Percentiles rank a stretch among this genome's conserved stretches.
Conservation (phyloP, 2,888 invertebrate genomes). For the Strigamia transsilvanica region DNA sequence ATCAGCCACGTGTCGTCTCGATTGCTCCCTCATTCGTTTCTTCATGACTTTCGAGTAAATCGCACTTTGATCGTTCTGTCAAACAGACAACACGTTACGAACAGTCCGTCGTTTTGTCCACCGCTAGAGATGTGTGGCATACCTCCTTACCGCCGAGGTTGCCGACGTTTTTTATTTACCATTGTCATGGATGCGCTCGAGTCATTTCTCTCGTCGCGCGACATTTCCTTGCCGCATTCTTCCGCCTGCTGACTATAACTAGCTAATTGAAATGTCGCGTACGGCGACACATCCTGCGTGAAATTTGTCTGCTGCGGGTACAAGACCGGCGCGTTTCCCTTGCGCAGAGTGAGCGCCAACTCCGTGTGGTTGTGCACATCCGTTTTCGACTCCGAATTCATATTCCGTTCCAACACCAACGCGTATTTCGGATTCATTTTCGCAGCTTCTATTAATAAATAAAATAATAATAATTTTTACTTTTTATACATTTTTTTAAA, state of each 20-base stretch:
- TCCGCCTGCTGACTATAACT: constrained; percentile 21
- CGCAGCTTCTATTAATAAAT: background rate
- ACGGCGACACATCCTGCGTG: constrained; percentile 52
- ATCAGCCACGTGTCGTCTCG: background rate
- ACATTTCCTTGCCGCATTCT: background rate
- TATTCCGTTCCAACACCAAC: constrained; percentile 34
- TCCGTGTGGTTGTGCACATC: constrained; percentile 22
- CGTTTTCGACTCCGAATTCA: constrained; percentile 11
- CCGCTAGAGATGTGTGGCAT: background rate
- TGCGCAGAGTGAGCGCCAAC: background rate
- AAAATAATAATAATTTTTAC: background rate
- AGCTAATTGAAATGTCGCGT: constrained; percentile 55
- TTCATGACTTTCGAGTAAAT: background rate
- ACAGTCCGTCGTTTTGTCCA: too few relatives aligned
- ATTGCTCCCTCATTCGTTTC: background rate
- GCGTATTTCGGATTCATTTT: constrained; percentile 53
- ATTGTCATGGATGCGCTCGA: constrained; percentile 16
- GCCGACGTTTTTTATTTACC: constrained; percentile 38
- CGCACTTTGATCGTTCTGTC: background rate
- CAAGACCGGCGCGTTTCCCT: background rate
- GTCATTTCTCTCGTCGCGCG: background rate
- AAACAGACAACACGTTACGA: too few relatives aligned
- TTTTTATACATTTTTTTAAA: background rate
- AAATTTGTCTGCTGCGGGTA: constrained; percentile 12
- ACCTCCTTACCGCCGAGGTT: constrained; percentile 35